phyloP scores from a whole-genome alignment of 37 sponge, comb jelly and placozoan species.

The Halichondria panicea region DNA sequence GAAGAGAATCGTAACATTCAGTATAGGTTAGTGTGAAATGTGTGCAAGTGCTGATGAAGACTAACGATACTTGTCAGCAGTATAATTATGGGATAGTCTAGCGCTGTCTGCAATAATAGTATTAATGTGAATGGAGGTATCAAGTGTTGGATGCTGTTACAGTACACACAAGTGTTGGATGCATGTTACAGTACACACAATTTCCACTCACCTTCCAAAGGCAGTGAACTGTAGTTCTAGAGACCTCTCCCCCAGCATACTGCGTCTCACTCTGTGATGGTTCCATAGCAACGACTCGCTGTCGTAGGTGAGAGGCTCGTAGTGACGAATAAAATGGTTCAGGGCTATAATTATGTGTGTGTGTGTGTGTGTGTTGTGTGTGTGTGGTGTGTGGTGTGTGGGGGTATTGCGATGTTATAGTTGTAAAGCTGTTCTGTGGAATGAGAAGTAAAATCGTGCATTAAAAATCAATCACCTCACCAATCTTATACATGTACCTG shows the following conservation, averaged over 20 bases:
- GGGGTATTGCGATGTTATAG: too few relatives aligned
- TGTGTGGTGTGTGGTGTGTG: too few relatives aligned
- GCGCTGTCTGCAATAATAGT: too few relatives aligned
- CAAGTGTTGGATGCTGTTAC: too few relatives aligned
- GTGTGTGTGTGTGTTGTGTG: neutral
- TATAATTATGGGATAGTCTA: too few relatives aligned
- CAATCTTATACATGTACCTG: too few relatives aligned
- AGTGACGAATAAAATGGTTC: conserved; percentile 56
- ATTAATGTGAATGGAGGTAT: too few relatives aligned
- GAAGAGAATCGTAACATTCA: too few relatives aligned
- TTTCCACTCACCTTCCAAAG: conserved; percentile 38
- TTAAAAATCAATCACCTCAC: too few relatives aligned
- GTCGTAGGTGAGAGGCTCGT: conserved; percentile 61
- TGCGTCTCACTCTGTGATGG: conserved; percentile 47
- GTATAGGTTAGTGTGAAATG: neutral
- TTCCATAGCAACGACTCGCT: conserved; percentile 29
- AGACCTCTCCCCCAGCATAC: conserved; percentile 27
- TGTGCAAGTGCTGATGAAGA: neutral
- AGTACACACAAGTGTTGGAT: conserved; percentile 12
- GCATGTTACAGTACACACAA: conserved; percentile 17
- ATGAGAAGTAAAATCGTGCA: too few relatives aligned
- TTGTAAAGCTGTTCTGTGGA: too few relatives aligned
- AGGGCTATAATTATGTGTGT: conserved; percentile 7
- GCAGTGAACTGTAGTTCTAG: conserved; percentile 52
- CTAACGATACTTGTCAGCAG: neutral